Evolutionary conservation across 2,888 invertebrate species (phyloP), one percentile per base, ranked within the genome.

Genomic region (Leptinotarsa tumamoca): DNA sequence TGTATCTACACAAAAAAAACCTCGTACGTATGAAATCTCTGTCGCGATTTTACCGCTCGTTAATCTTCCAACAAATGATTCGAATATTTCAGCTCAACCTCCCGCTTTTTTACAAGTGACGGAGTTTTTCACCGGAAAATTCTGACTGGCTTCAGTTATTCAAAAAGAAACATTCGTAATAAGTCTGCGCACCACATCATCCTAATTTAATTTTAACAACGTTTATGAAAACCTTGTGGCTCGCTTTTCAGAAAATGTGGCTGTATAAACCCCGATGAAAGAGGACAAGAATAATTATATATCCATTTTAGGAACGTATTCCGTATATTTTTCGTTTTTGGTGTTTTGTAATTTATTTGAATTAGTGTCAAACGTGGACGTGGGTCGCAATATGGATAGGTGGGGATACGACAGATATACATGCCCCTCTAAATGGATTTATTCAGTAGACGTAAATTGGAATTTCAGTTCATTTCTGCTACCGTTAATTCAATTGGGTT

Each of bases 121-220:
- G 52, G 51, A 52, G 27, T 51, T 68, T 52, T 51, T 68, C 23
- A 58, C 23, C 21, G 58, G 21, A 58, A 58, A 58, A 23, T 7
- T 21, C 58, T 21, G 58, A 58, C 58, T 58, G 15, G 23, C 21
- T 14, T 58, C 56, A 72, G 66, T 72, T 23, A 72, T 72, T 52
- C 67, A 54, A 71, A 72, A 72, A 23, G 50, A 72, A 67, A 56
- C 72, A 15, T 10, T 71, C 52, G 33, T 67, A 67, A 71, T 71
- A 56, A 67, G 67, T 72, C 67, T 72, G 58, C 58, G 54, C 43
- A 43, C 71, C 66, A 52, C 67, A 67, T 54, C 52, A 66, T 72
- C 27, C 67, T 67, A 67, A 72, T 72, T 72, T 21, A 72, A 56
- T 72, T 72, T 72, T 54, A 52, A 52, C 14, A 50, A 33, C 67